Base-by-base conservation (phyloP, 2,888 invertebrate genomes). In the Brachynemurus nebulosus region DNA sequence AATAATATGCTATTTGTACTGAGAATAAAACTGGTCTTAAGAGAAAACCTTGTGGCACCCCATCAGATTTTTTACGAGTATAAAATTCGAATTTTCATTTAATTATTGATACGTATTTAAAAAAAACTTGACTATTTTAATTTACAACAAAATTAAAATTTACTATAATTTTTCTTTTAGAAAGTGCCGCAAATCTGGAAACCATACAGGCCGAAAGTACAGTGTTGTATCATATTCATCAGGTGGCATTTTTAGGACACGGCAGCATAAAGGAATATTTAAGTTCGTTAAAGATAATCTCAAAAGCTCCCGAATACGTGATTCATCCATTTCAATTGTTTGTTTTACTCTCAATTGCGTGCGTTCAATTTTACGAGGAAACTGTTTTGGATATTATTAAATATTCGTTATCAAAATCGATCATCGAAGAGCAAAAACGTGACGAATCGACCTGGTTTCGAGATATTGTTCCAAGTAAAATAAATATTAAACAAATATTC, bases 311-410 rank as follows among this genome's bases (percentile, higher is more conserved):
- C 0, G 75, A 78, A 55, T 68, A 70, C 42, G 59, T 77, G 35
- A 57, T 80, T 20, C 72, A 77, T 50, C 74, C 78, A 1, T 80
- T 80, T 55, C 67, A 77, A 49, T 59, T 78, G n/a, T 71, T 75
- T 46, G 66, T 74, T 11, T 59, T 78, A 14, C 60, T 79, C 11
- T 62, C 67, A n/a, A 58, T 72, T 12, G 67, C 70, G 1, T 64
- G 63, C 45, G 60, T 71, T 37, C 50, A 59, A 7, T 56, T 59
- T 44, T 68, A 68, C 50, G 68, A 71, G 54, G 67, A 70, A 42
- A 59, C 56, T 45, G 59, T 60, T 23, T 61, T 63, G 51, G 66
- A 68, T 45, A 61, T 68, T 48, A 56, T 65, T 20, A 54, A 59
- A 46, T 53, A 55, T 27, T 53, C 57, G 34, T 54, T 66, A 43